Base-by-base conservation (phyloP, 2,888 invertebrate species). In the Diloba caeruleocephala region DNA sequence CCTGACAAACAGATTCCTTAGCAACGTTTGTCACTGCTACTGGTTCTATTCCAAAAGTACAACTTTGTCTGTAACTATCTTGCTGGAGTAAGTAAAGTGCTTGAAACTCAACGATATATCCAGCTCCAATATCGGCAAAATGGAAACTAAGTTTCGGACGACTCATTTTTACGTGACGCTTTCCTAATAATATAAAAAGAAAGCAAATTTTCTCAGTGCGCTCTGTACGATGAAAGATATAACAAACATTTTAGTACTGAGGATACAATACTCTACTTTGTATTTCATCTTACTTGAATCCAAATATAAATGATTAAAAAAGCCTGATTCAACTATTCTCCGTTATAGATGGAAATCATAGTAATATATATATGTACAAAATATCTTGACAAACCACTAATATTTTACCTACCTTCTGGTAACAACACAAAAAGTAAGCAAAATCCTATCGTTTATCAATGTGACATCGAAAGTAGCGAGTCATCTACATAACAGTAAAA, bases 21-120 rank as follows among this genome's bases (percentile, higher is more conserved):
- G 76, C 73, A 74, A 84, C 84, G 87, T 90, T 89, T 84, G 83
- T 85, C 83, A 86, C 79, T 70, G 76, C 64, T 70, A 78, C 73
- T 77, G 70, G 76, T 68, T 58, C 43, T 52, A 63, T 78, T 72
- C 69, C 75, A 73, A 83, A 80, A 83, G 78, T 80, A 87, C 85
- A 89, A 91, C 89, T 90, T 90, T 85, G 89, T 88, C 78, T 78
- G 55, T 71, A 68, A 72, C 79, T 82, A 81, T 82, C 80, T 82
- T 66, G 64, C 72, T 76, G 69, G 71, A 64, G 79, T 76, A 79
- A 81, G 78, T 80, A 76, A 85, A 86, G 80, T 85, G 77, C 79
- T 83, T 71, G 74, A 78, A 81, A 78, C 77, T 78, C 79, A 84
- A 68, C 81, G 64, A 85, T 87, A 87, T 85, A 88, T 88, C 80